A percentile compares a stretch with the other conserved stretches of the same genome.
phyloP scores from a whole-genome alignment of 2,888 invertebrate genomes.

The Gandaritis pyraliata region DNA sequence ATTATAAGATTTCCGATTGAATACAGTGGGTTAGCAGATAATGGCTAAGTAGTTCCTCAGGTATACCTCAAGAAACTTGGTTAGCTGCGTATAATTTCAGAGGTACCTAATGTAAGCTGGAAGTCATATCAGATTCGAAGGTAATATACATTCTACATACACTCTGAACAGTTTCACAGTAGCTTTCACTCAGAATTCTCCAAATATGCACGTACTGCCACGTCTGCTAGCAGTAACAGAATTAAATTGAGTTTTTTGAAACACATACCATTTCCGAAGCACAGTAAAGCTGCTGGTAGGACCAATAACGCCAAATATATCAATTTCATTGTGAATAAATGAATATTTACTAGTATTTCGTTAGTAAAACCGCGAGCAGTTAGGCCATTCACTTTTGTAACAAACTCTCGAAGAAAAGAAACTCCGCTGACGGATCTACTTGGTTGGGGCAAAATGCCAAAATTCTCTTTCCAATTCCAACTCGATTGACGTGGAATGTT shows the following conservation, averaged over 20 bases:
- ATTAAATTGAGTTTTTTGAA: slow-evolving; percentile 48
- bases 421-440: slow-evolving; percentile 15
- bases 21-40: too few species aligned
- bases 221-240: slow-evolving; percentile 53
- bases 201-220: slow-evolving; percentile 65
- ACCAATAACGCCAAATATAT: slow-evolving; percentile 87
- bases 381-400: slow-evolving; percentile 75
- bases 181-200: slow-evolving; percentile 63
- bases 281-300: slow-evolving; percentile 88
- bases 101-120: background rate
- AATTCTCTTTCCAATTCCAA: slow-evolving; percentile 81
- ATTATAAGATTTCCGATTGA: too few species aligned
- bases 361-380: slow-evolving; percentile 55
- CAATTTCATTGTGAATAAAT: slow-evolving; percentile 86
- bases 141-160: background rate
- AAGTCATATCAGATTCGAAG: background rate
- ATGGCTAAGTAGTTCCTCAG: too few species aligned
- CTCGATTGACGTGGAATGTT: slow-evolving; percentile 84
- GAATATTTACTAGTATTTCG: slow-evolving; percentile 49
- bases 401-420: slow-evolving; percentile 60
- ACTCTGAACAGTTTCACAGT: slow-evolving; percentile 21
- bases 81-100: too few species aligned
- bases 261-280: slow-evolving; percentile 89
- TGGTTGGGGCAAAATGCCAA: slow-evolving; percentile 68
- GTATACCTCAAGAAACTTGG: too few species aligned